phyloP scores from a whole-genome alignment of 1,140 invertebrate genomes.

The Mactra quadrangularis region DNA sequence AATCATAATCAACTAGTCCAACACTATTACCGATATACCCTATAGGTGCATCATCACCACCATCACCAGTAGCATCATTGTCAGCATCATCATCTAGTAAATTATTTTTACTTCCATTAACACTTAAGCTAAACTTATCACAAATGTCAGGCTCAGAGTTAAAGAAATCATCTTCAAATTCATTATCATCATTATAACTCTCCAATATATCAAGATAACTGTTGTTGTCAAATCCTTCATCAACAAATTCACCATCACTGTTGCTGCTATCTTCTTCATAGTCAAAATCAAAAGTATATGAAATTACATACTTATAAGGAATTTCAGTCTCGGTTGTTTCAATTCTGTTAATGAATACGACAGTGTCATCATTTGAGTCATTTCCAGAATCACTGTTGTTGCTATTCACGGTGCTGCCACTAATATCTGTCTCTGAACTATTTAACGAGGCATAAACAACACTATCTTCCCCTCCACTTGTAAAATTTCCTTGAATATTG shows the following conservation, averaged over 20 bases:
- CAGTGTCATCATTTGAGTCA: too few relatives aligned
- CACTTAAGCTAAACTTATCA: background rate
- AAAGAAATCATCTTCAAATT: background rate
- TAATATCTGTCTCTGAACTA: too few relatives aligned
- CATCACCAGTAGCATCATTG: background rate
- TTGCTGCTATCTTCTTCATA: background rate
- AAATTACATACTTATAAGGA: background rate
- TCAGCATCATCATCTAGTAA: slow-evolving; percentile 6
- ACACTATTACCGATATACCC: background rate
- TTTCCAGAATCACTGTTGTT: too few relatives aligned
- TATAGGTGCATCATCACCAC: background rate
- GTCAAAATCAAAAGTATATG: slow-evolving; percentile 19
- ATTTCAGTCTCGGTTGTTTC: background rate
- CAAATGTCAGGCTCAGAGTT: background rate
- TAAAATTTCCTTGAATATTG: too few relatives aligned
- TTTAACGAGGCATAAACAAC: too few relatives aligned
- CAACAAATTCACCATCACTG: background rate
- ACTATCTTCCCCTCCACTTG: too few relatives aligned
- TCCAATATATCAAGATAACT: background rate
- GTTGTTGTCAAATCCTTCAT: background rate
- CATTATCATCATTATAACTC: background rate
- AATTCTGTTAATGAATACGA: too few relatives aligned
- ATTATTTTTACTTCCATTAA: slow-evolving; percentile 49
- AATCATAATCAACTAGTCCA: slow-evolving; percentile 21
- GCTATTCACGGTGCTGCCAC: too few relatives aligned